A percentile compares a stretch with the other conserved stretches of the same genome.
Conservation (phyloP, 37 sponge, comb jelly and placozoan species). For the Ephydatia muelleri region DNA sequence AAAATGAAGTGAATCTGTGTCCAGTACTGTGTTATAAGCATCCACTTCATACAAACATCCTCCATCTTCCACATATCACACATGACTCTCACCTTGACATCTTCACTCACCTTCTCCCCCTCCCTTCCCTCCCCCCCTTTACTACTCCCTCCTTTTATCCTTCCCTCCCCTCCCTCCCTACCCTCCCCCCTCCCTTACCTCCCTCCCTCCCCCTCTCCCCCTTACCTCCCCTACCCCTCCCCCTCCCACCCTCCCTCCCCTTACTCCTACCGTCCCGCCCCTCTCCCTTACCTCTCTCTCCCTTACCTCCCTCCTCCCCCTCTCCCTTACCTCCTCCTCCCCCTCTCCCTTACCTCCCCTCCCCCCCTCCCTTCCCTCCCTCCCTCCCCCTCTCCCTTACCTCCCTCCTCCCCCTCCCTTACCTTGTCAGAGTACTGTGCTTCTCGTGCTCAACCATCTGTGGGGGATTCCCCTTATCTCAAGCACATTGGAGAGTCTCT, state of each 20-base stretch:
- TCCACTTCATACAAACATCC: no score
- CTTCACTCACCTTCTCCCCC: not conserved
- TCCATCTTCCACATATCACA: not conserved
- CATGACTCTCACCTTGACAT: not conserved
- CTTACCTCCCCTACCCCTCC: no score
- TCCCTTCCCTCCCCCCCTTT: not conserved
- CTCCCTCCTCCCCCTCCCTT: not conserved
- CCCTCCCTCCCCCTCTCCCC: no score
- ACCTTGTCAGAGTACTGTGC: constrained; percentile 97
- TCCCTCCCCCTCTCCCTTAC: not conserved
- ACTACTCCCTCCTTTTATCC: no score
- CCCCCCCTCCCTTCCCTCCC: not conserved
- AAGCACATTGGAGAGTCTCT: constrained; percentile 76
- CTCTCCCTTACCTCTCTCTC: no score
- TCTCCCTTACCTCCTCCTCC: no score
- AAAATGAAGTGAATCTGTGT: not conserved
- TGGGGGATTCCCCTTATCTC: constrained; percentile 83
- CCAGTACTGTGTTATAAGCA: not conserved
- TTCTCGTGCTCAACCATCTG: constrained; percentile 75
- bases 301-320: no score
- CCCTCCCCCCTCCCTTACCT: no score
- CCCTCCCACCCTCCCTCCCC: no score
- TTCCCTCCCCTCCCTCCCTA: no score
- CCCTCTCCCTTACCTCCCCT: no score
- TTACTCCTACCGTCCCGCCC: no score